Base-by-base conservation (phyloP, 1,140 invertebrate species). In the Chelonus insularis region DNA sequence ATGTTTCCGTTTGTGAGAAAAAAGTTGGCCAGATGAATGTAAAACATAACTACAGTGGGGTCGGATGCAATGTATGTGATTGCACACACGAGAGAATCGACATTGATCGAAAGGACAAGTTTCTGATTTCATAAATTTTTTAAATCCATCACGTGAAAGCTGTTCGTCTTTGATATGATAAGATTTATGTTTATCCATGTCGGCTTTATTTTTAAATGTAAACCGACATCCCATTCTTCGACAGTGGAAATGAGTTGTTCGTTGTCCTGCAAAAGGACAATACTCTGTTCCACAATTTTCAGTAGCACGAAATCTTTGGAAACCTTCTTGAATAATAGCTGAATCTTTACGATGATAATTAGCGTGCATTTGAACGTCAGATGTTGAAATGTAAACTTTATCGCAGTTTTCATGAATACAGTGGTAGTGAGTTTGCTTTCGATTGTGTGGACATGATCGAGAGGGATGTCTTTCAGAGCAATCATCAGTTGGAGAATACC, bases 171-270 rank as follows among this genome's bases (percentile, higher is more conserved):
- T 98, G 69, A 97, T 94, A 79, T 99, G 97, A 72, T 98, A 98
- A 0, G 95, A 93, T 77, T 98, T 99, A 84, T 99, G 97, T 84
- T 99, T 99, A 83, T 99, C 96, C 95, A 99, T 99, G 82, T 99
- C 96, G 69, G 95, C 95, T 82, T 99, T 99, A 80, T 99, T 98
- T 79, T 98, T 98, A 80, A 99, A 99, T 0, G 96, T 98, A 77
- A 93, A 97, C 62, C 91, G 89, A 82, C 97, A 99, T 3, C 89
- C 89, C 39, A 89, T 82, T 70, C 96, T 84, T 59, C 94, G 84
- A 78, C 97, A 99, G 76, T 99, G 97, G 82, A 98, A 99, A 78
- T 99, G 97, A 5, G 97, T 98, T 16, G 95, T 99, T 62, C 94
- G 83, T 77, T 98, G 96, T n/a, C 94, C 94, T 70, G 89, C 91